Evolutionary conservation across 1,140 invertebrate genomes (phyloP), one percentile per base, ranked within the genome.

Genomic region (Danaus melanippus): DNA sequence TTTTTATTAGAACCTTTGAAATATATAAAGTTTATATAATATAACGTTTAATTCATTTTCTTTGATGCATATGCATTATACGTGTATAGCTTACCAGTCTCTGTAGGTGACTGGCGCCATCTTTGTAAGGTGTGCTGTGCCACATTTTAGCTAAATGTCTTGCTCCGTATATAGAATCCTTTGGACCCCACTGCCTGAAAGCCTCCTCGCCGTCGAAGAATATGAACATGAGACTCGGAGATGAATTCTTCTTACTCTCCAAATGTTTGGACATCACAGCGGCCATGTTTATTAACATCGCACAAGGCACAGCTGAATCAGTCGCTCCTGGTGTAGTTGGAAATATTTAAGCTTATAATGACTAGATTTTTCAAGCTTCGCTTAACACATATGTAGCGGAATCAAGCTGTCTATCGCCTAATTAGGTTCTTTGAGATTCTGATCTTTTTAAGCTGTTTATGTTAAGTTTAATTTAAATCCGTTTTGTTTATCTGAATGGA

Each of bases 131-230:
- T 54, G 73, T 87, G 5, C 67, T 64, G 0, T 92, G 76, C 93
- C 93, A 96, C 65, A 90, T 89, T 17, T 89, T 69, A 0, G 97
- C 97, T 53, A 99, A 88, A 88, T 99, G 95, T 58, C 95, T 89
- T 0, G 98, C 93, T 10, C 98, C 98, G 77, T 99, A 99, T 42
- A 99, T 91, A 0, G 97, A 99, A 88, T 99, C 98, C 1, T 85
- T 92, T 0, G 90, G 88, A 8, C 92, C 91, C 98, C 98, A 99
- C 15, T 91, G 70, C 10, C 90, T 62, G 80, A 99, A 99, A 4
- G 98, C 98, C 89, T 99, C 98, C 88, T 99, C 98, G 0, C 98
- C 98, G 78, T 99, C 98, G 73, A 99, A 97, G 84, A 99, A 99
- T 59, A 99, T 88, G 46, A 99, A 91, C 90, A 97, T 97, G 4